phyloP scores from a whole-genome alignment of 2,888 invertebrate genomes.

The Amorpha juglandis region DNA sequence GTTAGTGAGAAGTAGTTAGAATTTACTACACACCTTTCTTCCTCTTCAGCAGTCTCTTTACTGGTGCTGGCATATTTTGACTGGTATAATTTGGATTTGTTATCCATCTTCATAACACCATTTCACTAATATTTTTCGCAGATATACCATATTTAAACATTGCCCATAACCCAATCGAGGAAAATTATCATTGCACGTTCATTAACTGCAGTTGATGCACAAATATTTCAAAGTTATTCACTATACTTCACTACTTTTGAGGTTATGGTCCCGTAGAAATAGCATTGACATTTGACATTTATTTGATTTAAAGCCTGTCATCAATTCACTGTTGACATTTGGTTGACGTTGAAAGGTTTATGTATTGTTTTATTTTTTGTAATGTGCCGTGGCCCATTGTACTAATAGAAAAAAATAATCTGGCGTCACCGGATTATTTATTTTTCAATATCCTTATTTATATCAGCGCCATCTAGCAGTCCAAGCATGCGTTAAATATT shows the following conservation, averaged over 20 bases:
- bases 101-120: slow-evolving; percentile 66
- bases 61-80: slow-evolving; percentile 59
- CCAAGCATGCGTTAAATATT: background rate
- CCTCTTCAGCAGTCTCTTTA: slow-evolving; percentile 64
- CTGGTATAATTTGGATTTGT: slow-evolving; percentile 51
- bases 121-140: slow-evolving; percentile 34
- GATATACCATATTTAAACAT: slow-evolving; percentile 40
- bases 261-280: slow-evolving; percentile 9
- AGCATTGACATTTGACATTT: slow-evolving; percentile 1
- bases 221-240: no score
- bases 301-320: background rate
- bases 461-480: background rate
- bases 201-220: no score
- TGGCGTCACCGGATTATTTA: background rate
- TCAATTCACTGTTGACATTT: slow-evolving; percentile 11
- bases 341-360: no score
- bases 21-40: slow-evolving; percentile 55
- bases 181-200: background rate
- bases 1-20: background rate
- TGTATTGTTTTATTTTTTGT: slow-evolving; percentile 4
- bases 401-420: no score
- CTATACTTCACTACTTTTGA: background rate
- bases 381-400: no score
- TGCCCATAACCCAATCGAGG: background rate
- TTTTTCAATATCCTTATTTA: background rate